phyloP scores from a whole-genome alignment of 2,888 invertebrate genomes.

The Temnothorax ravouxi region DNA sequence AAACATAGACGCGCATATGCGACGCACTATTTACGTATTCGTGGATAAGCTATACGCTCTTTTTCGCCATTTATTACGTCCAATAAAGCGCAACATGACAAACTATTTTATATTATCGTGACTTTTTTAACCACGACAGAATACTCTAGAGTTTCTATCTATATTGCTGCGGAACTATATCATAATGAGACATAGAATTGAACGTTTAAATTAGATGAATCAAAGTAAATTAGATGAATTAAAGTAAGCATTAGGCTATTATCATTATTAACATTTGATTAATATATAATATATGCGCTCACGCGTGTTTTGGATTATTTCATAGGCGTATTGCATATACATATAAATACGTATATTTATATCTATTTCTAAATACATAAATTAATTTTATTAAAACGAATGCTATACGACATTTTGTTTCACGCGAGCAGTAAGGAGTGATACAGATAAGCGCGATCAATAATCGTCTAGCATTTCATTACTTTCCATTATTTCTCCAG shows the following conservation, averaged over 20 bases:
- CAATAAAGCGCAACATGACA: constrained; percentile 46
- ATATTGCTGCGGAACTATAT: not conserved
- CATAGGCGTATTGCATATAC: not conserved
- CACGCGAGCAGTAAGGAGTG: not conserved
- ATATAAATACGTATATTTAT: not conserved
- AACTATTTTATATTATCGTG: constrained; percentile 44
- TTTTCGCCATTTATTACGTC: constrained; percentile 39
- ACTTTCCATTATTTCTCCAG: constrained; percentile 16
- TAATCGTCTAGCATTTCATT: constrained; percentile 20
- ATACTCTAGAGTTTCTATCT: constrained; percentile 9
- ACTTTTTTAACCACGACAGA: constrained; percentile 26
- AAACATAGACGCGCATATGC: constrained; percentile 31
- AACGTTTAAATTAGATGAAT: not conserved
- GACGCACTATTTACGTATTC: constrained; percentile 54
- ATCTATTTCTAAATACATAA: not conserved
- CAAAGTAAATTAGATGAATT: not conserved
- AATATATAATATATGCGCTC: not conserved
- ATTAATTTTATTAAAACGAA: not conserved
- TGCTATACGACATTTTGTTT: not conserved
- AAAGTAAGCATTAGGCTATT: not conserved
- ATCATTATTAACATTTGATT: not conserved
- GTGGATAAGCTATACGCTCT: constrained; percentile 56
- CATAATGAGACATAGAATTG: constrained; percentile 16
- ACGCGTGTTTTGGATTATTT: not conserved
- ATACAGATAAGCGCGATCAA: constrained; percentile 24